Conservation (phyloP, 2,113 vertebrate genomes). For the Larimichthys polyactis region DNA sequence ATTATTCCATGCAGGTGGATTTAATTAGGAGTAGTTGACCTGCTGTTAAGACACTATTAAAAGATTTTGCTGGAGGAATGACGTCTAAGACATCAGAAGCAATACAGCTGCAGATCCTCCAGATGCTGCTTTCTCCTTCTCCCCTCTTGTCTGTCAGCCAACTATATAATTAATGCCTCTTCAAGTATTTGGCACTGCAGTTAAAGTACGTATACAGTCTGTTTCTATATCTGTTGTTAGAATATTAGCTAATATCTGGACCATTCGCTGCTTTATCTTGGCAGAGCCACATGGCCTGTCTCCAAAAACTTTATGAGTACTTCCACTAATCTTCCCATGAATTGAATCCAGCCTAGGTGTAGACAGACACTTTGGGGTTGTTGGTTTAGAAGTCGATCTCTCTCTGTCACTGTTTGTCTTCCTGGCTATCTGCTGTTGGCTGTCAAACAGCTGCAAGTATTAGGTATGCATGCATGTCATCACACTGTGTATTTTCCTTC, state of each 20-base stretch:
- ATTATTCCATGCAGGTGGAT: constrained; percentile 78
- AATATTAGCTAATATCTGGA: constrained; percentile 41
- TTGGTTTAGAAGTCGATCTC: constrained; percentile 49
- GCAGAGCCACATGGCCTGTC: background rate
- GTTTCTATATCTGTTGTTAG: constrained; percentile 42
- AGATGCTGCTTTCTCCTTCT: constrained; percentile 34
- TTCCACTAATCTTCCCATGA: background rate
- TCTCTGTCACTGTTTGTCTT: constrained; percentile 41
- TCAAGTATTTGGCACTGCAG: constrained; percentile 8
- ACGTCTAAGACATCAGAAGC: constrained; percentile 38
- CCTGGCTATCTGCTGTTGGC: constrained; percentile 42
- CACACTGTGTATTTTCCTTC: constrained; percentile 63
- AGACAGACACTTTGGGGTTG: constrained; percentile 10
- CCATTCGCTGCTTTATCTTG: constrained; percentile 13
- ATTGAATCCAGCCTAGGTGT: background rate
- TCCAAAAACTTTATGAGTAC: background rate
- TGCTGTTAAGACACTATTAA: constrained; percentile 72
- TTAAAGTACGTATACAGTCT: constrained; percentile 6
- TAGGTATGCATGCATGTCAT: constrained; percentile 34
- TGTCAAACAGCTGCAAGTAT: constrained; percentile 67
- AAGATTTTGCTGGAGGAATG: constrained; percentile 49
- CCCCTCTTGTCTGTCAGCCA: constrained; percentile 30
- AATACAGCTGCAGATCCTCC: constrained; percentile 30
- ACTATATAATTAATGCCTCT: constrained; percentile 40
- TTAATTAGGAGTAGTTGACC: constrained; percentile 79